phyloP scores from a whole-genome alignment of 2,113 vertebrate genomes.

The Seriola aureovittata region DNA sequence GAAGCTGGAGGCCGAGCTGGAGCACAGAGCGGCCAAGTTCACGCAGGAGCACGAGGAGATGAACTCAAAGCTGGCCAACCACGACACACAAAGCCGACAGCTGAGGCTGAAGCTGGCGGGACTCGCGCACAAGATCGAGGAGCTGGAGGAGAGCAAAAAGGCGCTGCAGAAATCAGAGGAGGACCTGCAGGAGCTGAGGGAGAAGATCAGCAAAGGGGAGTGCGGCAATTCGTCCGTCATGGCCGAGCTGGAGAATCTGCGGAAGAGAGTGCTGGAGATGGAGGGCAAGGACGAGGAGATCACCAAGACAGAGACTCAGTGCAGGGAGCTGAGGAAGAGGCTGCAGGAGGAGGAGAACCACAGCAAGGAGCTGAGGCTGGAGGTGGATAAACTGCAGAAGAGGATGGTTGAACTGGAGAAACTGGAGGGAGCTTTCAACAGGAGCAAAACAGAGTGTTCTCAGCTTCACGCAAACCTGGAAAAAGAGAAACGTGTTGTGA shows the following conservation, averaged over 20 bases:
- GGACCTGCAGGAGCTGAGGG: slow-evolving; percentile 91
- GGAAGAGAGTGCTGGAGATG: slow-evolving; percentile 95
- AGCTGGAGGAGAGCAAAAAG: slow-evolving; percentile 92
- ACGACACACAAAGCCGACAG: slow-evolving; percentile 91
- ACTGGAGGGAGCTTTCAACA: slow-evolving; percentile 90
- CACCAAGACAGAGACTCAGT: slow-evolving; percentile 91
- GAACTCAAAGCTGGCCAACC: slow-evolving; percentile 88
- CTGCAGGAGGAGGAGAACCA: slow-evolving; percentile 92
- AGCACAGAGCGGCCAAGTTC: slow-evolving; percentile 86
- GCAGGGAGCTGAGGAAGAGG: slow-evolving; percentile 91
- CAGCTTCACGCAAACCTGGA: slow-evolving; percentile 91
- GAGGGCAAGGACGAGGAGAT: slow-evolving; percentile 98
- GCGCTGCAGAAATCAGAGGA: slow-evolving; percentile 91
- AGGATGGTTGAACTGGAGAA: slow-evolving; percentile 94
- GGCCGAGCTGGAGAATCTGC: slow-evolving; percentile 93
- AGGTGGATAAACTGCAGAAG: slow-evolving; percentile 94
- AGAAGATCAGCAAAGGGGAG: slow-evolving; percentile 94
- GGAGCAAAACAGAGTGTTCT: slow-evolving; percentile 89
- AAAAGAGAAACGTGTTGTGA: slow-evolving; percentile 90
- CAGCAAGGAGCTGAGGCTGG: slow-evolving; percentile 89
- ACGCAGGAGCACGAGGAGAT: slow-evolving; percentile 92
- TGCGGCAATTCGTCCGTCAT: slow-evolving; percentile 91
- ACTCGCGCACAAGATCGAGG: slow-evolving; percentile 88
- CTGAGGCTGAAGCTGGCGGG: slow-evolving; percentile 89
- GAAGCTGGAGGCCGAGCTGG: slow-evolving; percentile 90